Conservation (phyloP, 2,113 vertebrate species). For the Grus americana region DNA sequence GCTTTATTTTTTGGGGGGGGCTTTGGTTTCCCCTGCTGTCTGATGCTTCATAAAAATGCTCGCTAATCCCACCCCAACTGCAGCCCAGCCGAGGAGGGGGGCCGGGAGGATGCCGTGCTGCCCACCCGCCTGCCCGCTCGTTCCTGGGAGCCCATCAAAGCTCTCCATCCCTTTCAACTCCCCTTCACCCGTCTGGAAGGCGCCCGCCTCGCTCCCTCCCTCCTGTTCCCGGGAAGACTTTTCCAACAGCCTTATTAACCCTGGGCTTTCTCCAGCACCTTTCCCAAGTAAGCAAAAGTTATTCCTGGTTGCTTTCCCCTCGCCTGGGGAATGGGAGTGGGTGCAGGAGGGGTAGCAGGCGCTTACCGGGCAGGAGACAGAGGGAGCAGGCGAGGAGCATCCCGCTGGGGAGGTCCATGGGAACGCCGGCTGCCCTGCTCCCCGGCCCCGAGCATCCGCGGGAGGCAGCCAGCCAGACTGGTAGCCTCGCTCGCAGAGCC, state of each 20-base stretch:
- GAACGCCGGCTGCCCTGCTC: slow-evolving; percentile 24
- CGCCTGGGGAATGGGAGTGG: background rate
- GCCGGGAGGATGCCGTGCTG: rapidly evolving
- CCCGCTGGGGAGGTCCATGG: slow-evolving; percentile 86
- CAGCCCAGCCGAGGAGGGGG: background rate
- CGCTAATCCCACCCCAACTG: background rate
- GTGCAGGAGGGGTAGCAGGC: rapidly evolving
- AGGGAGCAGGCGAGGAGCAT: slow-evolving; percentile 86
- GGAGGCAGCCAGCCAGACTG: slow-evolving; percentile 69
- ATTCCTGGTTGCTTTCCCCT: background rate
- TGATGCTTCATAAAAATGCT: background rate
- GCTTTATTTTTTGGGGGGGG: rapidly evolving
- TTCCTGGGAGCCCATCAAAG: background rate
- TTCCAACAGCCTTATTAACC: background rate
- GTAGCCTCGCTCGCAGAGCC: slow-evolving; percentile 62
- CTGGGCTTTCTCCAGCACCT: background rate
- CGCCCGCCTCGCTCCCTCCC: background rate
- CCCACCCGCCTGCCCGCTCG: background rate
- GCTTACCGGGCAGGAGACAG: slow-evolving; percentile 88
- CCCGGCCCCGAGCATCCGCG: slow-evolving; percentile 5
- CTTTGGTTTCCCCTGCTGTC: rapidly evolving
- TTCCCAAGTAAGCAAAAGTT: background rate
- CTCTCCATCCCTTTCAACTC: background rate
- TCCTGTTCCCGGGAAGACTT: background rate
- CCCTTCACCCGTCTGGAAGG: background rate